Evolutionary conservation across 2,797 vertebrate species (phyloP), one percentile per base, ranked within the genome.

Genomic region (Alca torda): DNA sequence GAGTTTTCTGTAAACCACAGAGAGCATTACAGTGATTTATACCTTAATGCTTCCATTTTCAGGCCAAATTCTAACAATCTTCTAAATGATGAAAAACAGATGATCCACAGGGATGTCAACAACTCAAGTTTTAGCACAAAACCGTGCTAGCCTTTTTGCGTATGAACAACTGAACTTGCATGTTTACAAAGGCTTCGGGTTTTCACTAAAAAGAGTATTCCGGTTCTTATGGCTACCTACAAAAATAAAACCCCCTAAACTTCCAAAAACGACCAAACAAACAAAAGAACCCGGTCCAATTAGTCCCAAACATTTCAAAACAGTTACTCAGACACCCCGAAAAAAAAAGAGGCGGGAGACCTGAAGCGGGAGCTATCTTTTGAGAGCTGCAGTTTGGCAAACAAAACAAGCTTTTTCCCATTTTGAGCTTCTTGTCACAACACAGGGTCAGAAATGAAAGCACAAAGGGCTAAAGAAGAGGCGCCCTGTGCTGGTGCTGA

Each of bases 1-100:
- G 56, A 80, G 77, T 81, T 61, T 92, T 88, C 72, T 84, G 60
- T 54, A 65, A 90, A 39, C 65, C 91, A 90, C 80, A 67, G 33
- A 57, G 33, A 95, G 39, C 43, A 88, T 77, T 84, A 77, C 84
- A 80, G 51, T 93, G 91, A 90, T 94, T 94, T 93, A 90, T 84
- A 95, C 77, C 64, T 89, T 80, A 90, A 90, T 63, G 51, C 60
- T 74, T 88, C 83, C 59, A 80, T 50, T 86, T 90, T 80, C 89
- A 86, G 61, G 74, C 69, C 93, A 93, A 92, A 89, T 83, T 88
- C 69, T 88, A 93, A 73, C 72, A 76, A 26, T 77, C 68, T 80
- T 84, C 37, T 31, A 90, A 86, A 80, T 77, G 30, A 92, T 77
- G 73, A 93, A 88, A 85, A 95, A 28, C 84, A 94, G 76, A 88